A percentile compares a stretch with the other conserved stretches of the same genome.
Evolutionary conservation across 2,888 invertebrate species (phyloP).

Genomic region (Resseliella maxima): DNA sequence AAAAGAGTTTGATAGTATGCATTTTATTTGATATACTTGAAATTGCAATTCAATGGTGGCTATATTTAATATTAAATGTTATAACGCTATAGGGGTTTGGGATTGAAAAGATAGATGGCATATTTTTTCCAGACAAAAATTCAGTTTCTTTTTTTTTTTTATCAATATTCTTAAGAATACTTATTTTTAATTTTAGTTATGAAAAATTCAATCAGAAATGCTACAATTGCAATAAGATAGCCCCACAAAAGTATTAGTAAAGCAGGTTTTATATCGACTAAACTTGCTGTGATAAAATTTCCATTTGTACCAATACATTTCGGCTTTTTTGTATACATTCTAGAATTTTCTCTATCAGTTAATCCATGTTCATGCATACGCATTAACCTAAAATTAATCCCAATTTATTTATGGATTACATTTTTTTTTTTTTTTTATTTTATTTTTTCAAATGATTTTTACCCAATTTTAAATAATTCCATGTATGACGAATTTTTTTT

Average conservation of each 20-base stretch:
- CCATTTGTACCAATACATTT: conserved; percentile 68
- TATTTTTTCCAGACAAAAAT: no score
- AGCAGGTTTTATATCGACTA: conserved; percentile 72
- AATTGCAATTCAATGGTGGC: no score
- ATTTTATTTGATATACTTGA: no score
- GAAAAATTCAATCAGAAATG: conserved; percentile 64
- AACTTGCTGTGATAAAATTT: conserved; percentile 73
- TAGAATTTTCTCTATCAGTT: conserved; percentile 69
- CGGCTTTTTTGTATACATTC: conserved; percentile 73
- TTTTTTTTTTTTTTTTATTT: no score
- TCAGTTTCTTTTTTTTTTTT: not conserved
- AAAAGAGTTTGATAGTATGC: no score
- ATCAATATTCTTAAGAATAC: not conserved
- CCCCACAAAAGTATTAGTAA: conserved; percentile 68
- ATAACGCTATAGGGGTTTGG: no score
- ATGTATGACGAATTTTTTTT: conserved; percentile 73
- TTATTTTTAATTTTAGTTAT: not conserved
- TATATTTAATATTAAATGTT: no score
- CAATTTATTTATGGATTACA: no score
- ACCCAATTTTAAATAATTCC: conserved; percentile 75
- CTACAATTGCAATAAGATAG: conserved; percentile 63
- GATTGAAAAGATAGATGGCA: no score
- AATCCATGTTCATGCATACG: conserved; percentile 73
- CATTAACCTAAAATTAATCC: conserved; percentile 67
- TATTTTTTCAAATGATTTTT: no score